Base-by-base conservation (phyloP, 92 coral and sea anemone species). In the Palythoa heliodiscus region DNA sequence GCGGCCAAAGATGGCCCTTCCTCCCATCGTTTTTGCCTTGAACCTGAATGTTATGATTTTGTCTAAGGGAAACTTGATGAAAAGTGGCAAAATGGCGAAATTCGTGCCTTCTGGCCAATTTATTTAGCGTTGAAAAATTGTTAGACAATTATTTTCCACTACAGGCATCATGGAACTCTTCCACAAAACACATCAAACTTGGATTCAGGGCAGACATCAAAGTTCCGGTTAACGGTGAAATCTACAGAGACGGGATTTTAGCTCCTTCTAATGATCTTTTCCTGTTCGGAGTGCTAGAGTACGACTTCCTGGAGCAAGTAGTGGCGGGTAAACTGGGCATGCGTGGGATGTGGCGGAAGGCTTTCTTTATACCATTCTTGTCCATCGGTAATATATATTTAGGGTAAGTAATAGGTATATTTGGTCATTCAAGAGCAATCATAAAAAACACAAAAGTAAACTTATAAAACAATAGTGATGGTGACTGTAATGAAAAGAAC, bases 341-440 rank as follows among this genome's bases (percentile, higher is more conserved):
- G 94, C 87, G 92, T 7, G 99, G 98, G 39, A 88, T 97, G 91
- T 95, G 97, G 98, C 88, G 98, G 70, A 90, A 85, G 76, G 99
- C 98, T 11, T 97, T 85, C 82, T 90, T 79, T 40, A 87, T 97
- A 57, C 88, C 92, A 11, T 94, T 93, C 87, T 87, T 97, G 64
- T 87, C 97, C 57, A 88, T 97, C 7, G 99, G 99, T 15, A 91
- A 95, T 50, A 97, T 97, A 74, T 81, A 73, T 48, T 76, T 97
- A 0, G 99, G 99, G 99, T 97, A 83, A 73, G 91, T 74, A 2
- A 22, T 0, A 7, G 25, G n/a, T 60, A 2, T 9, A 63, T 9
- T 5, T 63, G 10, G 24, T 17, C 6, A 63, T 2, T 5, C 7
- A 63, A n/a, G 8, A 43, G 48, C 48, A 43, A 4, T 43, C 3